A percentile compares a stretch with the other conserved stretches of the same genome.
Evolutionary conservation across 2,797 vertebrate species (phyloP).

Genomic region (Myioborus melanocephalus): DNA sequence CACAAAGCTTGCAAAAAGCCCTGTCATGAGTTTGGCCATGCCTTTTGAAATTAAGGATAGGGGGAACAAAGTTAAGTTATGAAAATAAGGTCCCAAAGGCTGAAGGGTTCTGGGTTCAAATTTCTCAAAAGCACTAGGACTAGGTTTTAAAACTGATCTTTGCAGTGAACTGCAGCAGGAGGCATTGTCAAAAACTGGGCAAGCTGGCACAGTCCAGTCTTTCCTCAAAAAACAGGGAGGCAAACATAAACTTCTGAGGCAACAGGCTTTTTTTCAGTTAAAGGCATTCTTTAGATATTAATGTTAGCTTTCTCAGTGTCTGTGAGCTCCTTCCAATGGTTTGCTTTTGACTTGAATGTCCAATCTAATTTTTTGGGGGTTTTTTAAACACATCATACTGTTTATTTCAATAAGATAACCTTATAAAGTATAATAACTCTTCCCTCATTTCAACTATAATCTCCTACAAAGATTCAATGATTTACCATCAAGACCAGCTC

Average conservation of each 20-base stretch:
- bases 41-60: constrained; percentile 1
- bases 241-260: neutral
- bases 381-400: neutral
- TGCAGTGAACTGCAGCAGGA: neutral
- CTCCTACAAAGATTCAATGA: neutral
- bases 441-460: neutral
- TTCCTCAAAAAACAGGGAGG: neutral
- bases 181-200: neutral
- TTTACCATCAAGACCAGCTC: neutral
- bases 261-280: neutral
- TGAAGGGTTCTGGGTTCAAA: neutral
- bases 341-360: neutral
- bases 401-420: neutral
- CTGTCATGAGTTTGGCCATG: neutral
- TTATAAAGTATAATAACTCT: neutral
- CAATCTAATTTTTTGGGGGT: neutral
- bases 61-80: neutral
- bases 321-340: neutral
- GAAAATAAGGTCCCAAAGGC: neutral
- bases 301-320: neutral
- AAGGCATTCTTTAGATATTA: neutral
- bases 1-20: neutral
- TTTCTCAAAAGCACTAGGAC: neutral
- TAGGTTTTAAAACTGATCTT: neutral
- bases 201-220: neutral